Evolutionary conservation across 2,113 vertebrate species (phyloP), one percentile per base, ranked within the genome.

Genomic region (Caloenas nicobarica): DNA sequence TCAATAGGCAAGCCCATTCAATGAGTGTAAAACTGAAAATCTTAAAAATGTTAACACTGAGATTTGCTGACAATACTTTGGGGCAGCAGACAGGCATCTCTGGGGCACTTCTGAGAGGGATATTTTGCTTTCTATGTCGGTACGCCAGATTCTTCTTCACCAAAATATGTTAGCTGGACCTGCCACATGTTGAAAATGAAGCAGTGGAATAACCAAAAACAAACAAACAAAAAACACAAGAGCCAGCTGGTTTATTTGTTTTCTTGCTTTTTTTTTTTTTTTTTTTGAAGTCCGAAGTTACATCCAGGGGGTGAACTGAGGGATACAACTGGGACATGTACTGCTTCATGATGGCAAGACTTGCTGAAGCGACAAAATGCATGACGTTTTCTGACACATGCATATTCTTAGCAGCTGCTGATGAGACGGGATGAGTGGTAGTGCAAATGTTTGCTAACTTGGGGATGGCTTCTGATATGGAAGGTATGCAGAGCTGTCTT

Each of bases 401-500:
- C 62, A 69, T 95, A 96, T 95, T 89, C 92, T 96, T 96, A 93
- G 96, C 71, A 93, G 81, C 92, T 96, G 92, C 54, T 95, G 90
- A 69, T 82, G 93, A 94, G 93, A 88, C 72, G 69, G 73, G 61
- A 80, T 69, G 88, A 96, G 89, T 54, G 88, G 58, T 82, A 85
- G 92, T 76, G 81, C 86, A 93, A 91, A 92, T 72, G 65, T 95
- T 96, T 96, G 88, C 88, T 93, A 70, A 85, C 62, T 77, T 76
- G 40, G 62, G 73, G 70, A 53, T 79, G 62, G 73, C 54, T 81
- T 80, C 86, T 96, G 95, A 96, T 95, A 96, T 0, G 9, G 50
- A 92, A 92, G 81, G 91, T 77, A 96, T 93, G 91, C 70, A 61
- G 62, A 85, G 33, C 54, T 97, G 5, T 88, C 93, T 94, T 76